phyloP scores from a whole-genome alignment of 2,888 invertebrate genomes.

The Dorcus parallelipipedus region DNA sequence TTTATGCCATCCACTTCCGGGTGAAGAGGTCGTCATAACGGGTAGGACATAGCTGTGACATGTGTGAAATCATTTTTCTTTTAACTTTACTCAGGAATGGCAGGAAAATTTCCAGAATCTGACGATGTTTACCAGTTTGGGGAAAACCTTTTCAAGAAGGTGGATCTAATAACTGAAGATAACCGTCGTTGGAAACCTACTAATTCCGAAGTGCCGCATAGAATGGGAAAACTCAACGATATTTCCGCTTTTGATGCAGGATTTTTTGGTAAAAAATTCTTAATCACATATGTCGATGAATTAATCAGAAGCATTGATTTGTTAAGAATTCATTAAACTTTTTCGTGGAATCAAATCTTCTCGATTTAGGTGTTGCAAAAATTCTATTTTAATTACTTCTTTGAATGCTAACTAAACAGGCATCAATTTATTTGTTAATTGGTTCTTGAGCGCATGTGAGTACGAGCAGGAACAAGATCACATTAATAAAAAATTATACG shows the following conservation, averaged over 20 bases:
- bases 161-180: constrained; percentile 81
- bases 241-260: constrained; percentile 55
- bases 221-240: constrained; percentile 64
- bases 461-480: no score
- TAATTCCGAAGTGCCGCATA: constrained; percentile 56
- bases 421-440: no score
- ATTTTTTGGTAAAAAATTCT: constrained; percentile 50
- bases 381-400: no score
- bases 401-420: no score
- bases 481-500: no score
- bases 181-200: constrained; percentile 70
- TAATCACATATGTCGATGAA: no score
- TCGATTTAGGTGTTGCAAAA: no score
- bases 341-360: no score
- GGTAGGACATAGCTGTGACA: constrained; percentile 44
- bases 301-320: no score
- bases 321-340: no score
- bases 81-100: constrained; percentile 39
- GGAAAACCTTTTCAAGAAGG: constrained; percentile 69
- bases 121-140: constrained; percentile 68
- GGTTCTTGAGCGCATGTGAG: no score
- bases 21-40: constrained; percentile 64
- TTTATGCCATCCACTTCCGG: constrained; percentile 30
- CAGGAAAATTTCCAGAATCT: constrained; percentile 76
- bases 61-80: no score